These are phyloP conservation scores for Piezodorus guildinii DNA, from an alignment of 1,140 invertebrate genomes.

Conservation along the genomic window DNA sequence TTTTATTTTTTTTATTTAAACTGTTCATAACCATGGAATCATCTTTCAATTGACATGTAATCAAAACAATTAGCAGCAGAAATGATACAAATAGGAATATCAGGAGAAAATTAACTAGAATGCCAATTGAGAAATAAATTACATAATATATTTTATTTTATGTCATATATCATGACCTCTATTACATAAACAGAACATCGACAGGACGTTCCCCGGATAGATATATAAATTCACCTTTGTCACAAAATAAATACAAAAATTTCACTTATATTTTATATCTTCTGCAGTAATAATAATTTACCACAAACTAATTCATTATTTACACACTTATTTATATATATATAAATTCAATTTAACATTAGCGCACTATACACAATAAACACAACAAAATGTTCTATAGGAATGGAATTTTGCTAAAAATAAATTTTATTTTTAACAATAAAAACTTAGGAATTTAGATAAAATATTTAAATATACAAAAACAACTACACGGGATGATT, in stretches of 20 bases:
- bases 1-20: too few relatives aligned
- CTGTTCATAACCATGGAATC: too few relatives aligned
- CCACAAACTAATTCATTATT: not conserved
- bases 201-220: not conserved
- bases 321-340: not conserved
- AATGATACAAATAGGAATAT: not conserved
- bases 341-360: conserved; percentile 7
- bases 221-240: conserved; percentile 13
- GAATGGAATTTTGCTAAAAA: conserved; percentile 11
- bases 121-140: conserved; percentile 7
- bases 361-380: not conserved
- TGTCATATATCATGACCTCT: not conserved
- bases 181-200: conserved; percentile 3
- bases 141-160: conserved; percentile 11
- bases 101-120: not conserved
- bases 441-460: not conserved
- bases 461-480: conserved; percentile 13
- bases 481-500: conserved; percentile 1
- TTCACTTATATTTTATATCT: not conserved
- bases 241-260: conserved; percentile 16
- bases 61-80: too few relatives aligned
- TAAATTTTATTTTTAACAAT: conserved; percentile 7
- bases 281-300: too few relatives aligned
- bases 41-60: too few relatives aligned
- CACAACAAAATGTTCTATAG: not conserved